Evolutionary conservation across 1,140 invertebrate genomes (phyloP), one percentile per base, ranked within the genome.

Genomic region (Drosophila kikkawai): DNA sequence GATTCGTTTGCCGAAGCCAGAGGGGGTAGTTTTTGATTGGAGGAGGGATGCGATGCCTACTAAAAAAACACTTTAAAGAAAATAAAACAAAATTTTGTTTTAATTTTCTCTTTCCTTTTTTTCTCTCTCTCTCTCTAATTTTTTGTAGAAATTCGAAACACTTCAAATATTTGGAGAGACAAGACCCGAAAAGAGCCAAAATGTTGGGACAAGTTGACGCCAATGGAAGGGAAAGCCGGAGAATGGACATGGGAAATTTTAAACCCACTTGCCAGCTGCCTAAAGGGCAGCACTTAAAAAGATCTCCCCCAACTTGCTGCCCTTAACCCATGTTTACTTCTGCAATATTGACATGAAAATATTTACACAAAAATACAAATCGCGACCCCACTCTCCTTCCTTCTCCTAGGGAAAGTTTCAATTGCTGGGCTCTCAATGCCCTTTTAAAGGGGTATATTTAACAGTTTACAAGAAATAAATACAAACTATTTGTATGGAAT

Each of bases 291-390:
- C 83, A 86, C 83, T 86, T 86, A 86, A 82, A 61, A 68, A 61
- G 37, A 13, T 37, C 50, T 51, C 15, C 41, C 1, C 48, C n/a
- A 11, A 66, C 47, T 22, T 39, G 19, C 29, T 44, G 37, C 26
- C 13, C 59, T 26, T 56, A 22, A n/a, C 4, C 13, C 58, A 39
- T 85, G 79, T 90, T 90, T 85, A 74, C 79, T 79, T 76, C 71
- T 82, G 41, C 85, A 58, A 90, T 90, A 90, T 90, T 90, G 85
- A 88, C 84, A 84, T 68, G 80, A 84, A 65, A 79, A 88, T 87
- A 79, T 86, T 86, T 86, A 82, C 84, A 86, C 83, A 83, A 78
- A 83, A 80, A 88, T 80, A 84, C 68, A 88, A 87, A 87, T 75
- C 80, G 83, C 80, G 67, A 45, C 39, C 39, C 1, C 22, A 39